phyloP scores from a whole-genome alignment of 2,113 vertebrate genomes.

The Coptodon rendalli region DNA sequence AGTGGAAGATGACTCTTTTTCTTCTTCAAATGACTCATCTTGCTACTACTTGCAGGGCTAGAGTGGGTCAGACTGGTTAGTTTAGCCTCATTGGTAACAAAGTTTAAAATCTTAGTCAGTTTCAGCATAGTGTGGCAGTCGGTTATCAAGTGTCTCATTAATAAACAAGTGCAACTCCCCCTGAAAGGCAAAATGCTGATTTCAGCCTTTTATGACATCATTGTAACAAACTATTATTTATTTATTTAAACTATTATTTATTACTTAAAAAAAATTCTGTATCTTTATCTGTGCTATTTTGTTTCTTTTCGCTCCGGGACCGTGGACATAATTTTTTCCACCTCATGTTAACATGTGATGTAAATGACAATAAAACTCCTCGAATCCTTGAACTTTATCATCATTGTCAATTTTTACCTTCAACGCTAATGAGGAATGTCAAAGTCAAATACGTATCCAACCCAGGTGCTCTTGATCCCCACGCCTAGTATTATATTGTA shows the following conservation, averaged over 20 bases:
- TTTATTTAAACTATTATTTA: too few species aligned
- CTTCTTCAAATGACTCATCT: background rate
- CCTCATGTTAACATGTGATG: too few species aligned
- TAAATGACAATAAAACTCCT: too few species aligned
- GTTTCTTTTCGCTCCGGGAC: too few species aligned
- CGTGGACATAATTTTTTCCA: too few species aligned
- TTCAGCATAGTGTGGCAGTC: background rate
- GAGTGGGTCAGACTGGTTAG: background rate
- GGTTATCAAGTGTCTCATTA: background rate
- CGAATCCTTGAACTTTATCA: background rate
- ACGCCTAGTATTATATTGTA: background rate
- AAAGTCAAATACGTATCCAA: fast-evolving
- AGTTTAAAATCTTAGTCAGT: background rate
- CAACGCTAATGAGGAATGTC: background rate
- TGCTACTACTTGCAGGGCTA: background rate
- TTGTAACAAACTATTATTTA: background rate
- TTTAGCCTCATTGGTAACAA: background rate
- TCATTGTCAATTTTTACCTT: background rate
- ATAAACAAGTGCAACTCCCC: background rate
- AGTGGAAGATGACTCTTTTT: background rate
- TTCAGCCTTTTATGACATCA: background rate
- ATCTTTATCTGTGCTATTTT: too few species aligned
- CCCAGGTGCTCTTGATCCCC: background rate
- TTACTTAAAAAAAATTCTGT: too few species aligned
- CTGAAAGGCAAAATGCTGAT: background rate